Conservation (phyloP, 1,140 invertebrate species). For the Lepidurus packardi region DNA sequence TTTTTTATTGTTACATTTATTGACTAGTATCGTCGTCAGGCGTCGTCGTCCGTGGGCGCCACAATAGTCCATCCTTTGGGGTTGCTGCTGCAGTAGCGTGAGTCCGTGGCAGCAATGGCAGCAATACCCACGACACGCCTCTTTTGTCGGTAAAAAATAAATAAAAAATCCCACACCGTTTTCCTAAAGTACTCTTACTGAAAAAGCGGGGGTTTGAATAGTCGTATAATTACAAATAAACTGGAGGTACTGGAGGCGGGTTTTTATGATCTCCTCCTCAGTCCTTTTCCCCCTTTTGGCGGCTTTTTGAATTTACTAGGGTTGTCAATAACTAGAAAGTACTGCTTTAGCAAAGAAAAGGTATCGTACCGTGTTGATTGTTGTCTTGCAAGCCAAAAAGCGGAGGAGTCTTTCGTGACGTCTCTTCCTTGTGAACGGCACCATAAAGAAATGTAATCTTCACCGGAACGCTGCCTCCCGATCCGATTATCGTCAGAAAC, state of each 20-base stretch:
- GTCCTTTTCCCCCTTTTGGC: too few relatives aligned
- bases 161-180: not conserved
- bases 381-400: conserved; percentile 13
- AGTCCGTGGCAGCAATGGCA: not conserved
- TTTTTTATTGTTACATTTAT: conserved; percentile 22
- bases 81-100: not conserved
- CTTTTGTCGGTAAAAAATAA: not conserved
- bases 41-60: not conserved
- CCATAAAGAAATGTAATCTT: conserved; percentile 16
- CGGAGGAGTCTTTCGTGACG: not conserved
- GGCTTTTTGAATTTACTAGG: too few relatives aligned
- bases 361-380: not conserved
- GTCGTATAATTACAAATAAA: conserved; percentile 2
- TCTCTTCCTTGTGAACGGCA: not conserved
- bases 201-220: not conserved
- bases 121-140: not conserved
- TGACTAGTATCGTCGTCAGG: conserved; percentile 14
- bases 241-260: too few relatives aligned
- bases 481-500: conserved; percentile 19
- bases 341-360: not conserved
- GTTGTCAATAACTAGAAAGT: too few relatives aligned
- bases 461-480: conserved; percentile 12
- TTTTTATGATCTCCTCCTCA: too few relatives aligned
- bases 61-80: not conserved
- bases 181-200: not conserved